These are phyloP conservation scores for Phainopepla nitens DNA, from an alignment of 2,113 vertebrate species.

Conservation along the genomic window DNA sequence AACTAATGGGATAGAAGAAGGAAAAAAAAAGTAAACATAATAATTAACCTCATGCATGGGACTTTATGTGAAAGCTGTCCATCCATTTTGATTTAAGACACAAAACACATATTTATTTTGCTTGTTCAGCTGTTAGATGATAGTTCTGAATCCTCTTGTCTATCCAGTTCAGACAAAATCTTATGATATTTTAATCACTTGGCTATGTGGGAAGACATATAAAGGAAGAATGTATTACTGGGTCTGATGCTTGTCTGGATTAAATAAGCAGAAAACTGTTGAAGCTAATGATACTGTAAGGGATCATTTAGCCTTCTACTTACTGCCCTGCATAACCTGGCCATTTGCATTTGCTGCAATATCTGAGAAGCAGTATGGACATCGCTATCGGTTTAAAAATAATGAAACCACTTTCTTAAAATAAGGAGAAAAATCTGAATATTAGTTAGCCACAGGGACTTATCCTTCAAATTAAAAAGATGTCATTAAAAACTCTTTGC, in stretches of 20 bases:
- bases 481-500: constrained; percentile 14
- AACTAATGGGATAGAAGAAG: constrained; percentile 66
- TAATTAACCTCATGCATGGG: constrained; percentile 62
- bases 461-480: constrained; percentile 25
- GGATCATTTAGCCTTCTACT: background rate
- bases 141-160: constrained; percentile 65
- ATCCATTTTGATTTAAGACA: constrained; percentile 58
- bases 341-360: background rate
- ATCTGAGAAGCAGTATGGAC: background rate
- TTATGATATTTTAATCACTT: constrained; percentile 34
- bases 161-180: constrained; percentile 38
- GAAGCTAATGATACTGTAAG: constrained; percentile 33
- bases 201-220: constrained; percentile 9
- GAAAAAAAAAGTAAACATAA: constrained; percentile 42
- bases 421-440: background rate
- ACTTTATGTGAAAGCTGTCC: constrained; percentile 49
- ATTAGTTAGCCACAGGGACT: constrained; percentile 2
- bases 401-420: background rate
- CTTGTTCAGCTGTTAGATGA: constrained; percentile 74
- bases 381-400: background rate
- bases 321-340: background rate
- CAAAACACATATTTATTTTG: constrained; percentile 56
- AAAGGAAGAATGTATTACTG: constrained; percentile 22
- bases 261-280: constrained; percentile 43
- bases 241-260: constrained; percentile 32